phyloP scores from a whole-genome alignment of 1,140 invertebrate genomes.

The Dolichoris vasculosae region DNA sequence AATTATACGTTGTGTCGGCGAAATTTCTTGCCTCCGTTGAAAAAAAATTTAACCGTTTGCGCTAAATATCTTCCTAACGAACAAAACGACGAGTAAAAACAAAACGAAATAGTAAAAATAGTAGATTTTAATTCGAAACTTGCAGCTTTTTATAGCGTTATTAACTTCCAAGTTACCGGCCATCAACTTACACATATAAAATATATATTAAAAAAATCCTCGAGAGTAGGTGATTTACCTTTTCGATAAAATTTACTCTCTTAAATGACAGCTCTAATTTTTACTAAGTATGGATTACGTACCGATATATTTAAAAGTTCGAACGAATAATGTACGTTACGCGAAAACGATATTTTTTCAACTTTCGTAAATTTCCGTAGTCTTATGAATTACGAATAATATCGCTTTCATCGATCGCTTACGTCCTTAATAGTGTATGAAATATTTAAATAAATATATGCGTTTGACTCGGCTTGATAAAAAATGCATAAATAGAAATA shows the following conservation, averaged over 20 bases:
- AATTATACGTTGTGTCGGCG: not conserved
- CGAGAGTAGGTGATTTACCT: no score
- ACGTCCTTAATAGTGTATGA: no score
- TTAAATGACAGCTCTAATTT: no score
- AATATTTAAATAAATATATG: not conserved
- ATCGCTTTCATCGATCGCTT: no score
- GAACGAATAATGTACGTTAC: not conserved
- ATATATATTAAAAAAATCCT: no score
- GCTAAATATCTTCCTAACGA: not conserved
- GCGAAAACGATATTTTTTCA: not conserved
- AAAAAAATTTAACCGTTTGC: not conserved
- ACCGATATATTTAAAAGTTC: not conserved
- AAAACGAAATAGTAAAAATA: not conserved
- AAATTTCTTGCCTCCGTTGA: not conserved
- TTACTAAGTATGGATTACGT: no score
- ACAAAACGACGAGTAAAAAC: not conserved
- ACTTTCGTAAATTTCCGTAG: not conserved
- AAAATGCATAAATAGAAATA: not conserved
- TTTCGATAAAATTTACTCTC: no score
- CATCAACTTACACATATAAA: no score
- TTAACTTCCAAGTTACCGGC: no score
- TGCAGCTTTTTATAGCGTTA: no score
- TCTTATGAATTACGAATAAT: no score
- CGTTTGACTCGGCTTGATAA: not conserved
- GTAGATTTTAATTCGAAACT: not conserved